phyloP scores from a whole-genome alignment of 2,888 invertebrate species.

The Teleogryllus oceanicus region DNA sequence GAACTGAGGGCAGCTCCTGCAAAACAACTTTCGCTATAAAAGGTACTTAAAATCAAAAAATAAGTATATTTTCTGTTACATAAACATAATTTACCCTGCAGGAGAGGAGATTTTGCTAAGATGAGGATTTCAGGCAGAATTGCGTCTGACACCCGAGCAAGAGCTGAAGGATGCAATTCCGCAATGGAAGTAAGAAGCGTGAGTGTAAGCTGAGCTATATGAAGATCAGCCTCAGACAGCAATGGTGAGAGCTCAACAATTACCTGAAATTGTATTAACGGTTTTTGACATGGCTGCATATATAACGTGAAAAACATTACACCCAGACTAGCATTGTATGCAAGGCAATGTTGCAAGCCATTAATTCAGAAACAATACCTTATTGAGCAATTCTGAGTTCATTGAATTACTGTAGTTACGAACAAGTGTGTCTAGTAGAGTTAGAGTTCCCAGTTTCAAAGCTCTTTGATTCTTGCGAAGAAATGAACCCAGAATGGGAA shows the following conservation, averaged over 20 bases:
- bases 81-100: conserved; percentile 62
- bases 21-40: conserved; percentile 28
- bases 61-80: background rate
- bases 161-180: conserved; percentile 70
- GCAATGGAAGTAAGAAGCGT: conserved; percentile 80
- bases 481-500: conserved; percentile 90
- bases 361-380: conserved; percentile 49
- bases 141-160: conserved; percentile 66
- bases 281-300: background rate
- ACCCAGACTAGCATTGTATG: background rate
- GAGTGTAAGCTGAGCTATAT: conserved; percentile 90
- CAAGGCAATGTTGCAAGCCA: background rate
- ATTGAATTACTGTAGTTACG: conserved; percentile 76
- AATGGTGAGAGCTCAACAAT: conserved; percentile 86
- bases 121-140: conserved; percentile 82
- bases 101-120: conserved; percentile 83
- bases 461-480: conserved; percentile 95
- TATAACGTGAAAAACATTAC: background rate
- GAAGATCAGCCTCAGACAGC: conserved; percentile 90
- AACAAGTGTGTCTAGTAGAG: conserved; percentile 84
- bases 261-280: conserved; percentile 51
- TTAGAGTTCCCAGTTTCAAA: conserved; percentile 84
- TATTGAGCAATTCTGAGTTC: conserved; percentile 68
- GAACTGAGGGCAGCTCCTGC: conserved; percentile 84
- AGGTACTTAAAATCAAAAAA: background rate